Evolutionary conservation across 2,113 vertebrate genomes (phyloP), one percentile per base, ranked within the genome.

Genomic region (Natator depressus): DNA sequence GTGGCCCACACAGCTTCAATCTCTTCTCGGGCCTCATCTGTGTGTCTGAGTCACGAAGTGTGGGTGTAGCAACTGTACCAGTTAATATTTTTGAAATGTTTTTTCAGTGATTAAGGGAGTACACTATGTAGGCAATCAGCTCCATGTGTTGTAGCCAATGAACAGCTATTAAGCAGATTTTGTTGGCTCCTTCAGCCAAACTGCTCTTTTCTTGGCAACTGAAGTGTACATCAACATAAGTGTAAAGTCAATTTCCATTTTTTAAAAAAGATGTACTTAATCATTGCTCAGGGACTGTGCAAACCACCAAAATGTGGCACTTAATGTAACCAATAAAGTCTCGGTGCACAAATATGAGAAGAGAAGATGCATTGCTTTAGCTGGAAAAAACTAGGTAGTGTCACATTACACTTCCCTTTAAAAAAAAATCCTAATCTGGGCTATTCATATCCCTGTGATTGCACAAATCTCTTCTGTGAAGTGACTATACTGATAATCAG

Each of bases 161-260:
- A 96, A 97, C 94, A 91, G 89, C 89, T 85, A 91, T 93, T 92
- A 96, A 96, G 81, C 94, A 95, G 96, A 95, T 97, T 97, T 97
- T 93, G 87, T 88, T 95, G 94, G 89, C 86, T 94, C n/a, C 89
- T 95, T 95, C 86, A 96, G 81, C 96, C 96, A 97, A 96, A 96
- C 92, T 97, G 97, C 93, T 96, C 95, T 97, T 97, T 97, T 96
- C 92, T 89, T 97, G 96, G 97, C 96, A 96, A 65, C 81, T 20
- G 50, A 92, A 95, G 88, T 79, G 92, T 0, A 0, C 81, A 97
- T 89, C 89, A 92, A 91, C 85, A 88, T 84, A 95, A 88, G 91
- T 81, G 57, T 59, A 87, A 93, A 84, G 95, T 94, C 89, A 94
- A 82, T 92, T 91, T 94, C 42, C 75, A 95, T 59, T 1, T 0